Base-by-base conservation (phyloP, 1,140 invertebrate species). In the Drosophila ogumai region DNA sequence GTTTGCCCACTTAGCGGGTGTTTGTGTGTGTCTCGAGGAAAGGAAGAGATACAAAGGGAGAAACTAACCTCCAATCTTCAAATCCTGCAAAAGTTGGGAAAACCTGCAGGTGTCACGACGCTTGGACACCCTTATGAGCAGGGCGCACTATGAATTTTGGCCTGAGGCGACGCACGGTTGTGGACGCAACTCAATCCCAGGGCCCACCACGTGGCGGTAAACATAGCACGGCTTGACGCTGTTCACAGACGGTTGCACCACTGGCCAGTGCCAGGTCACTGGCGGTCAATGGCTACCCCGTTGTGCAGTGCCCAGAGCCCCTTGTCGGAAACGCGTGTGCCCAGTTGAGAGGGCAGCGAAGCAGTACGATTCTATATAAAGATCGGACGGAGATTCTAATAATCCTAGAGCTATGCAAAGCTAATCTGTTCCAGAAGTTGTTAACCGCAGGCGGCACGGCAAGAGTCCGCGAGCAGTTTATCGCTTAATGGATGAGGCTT, bases 241-340 rank as follows among this genome's bases (percentile, higher is more conserved):
- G 91, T 92, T 92, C 91, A 92, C 91, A 92, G 63, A 86, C 91
- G 91, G 91, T 92, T 91, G 79, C 91, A 91, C 91, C 91, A 86
- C 91, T 92, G 91, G 91, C 84, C 91, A 92, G 91, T 77, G 87
- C 91, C 91, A 73, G 82, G 91, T 92, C 55, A 86, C 91, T 92
- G 91, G 75, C 91, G 79, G 85, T 92, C 91, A 92, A 80, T 67
- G 91, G 91, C 91, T 92, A 92, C 91, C 91, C 91, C 91, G 91
- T 91, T 92, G 91, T 91, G 91, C 91, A 90, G 81, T 78, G 84
- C 69, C 91, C 91, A 92, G 91, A 92, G 91, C 87, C 91, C 91
- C 91, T 50, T 64, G 32, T 40, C 56, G 19, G 22, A 40, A 67
- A 68, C 75, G 57, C 75, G 59, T 57, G 64, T 55, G 58, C 64